These are phyloP conservation scores for Torymus aiolomorphi DNA, from an alignment of 2,888 invertebrate genomes.

Conservation along the genomic window DNA sequence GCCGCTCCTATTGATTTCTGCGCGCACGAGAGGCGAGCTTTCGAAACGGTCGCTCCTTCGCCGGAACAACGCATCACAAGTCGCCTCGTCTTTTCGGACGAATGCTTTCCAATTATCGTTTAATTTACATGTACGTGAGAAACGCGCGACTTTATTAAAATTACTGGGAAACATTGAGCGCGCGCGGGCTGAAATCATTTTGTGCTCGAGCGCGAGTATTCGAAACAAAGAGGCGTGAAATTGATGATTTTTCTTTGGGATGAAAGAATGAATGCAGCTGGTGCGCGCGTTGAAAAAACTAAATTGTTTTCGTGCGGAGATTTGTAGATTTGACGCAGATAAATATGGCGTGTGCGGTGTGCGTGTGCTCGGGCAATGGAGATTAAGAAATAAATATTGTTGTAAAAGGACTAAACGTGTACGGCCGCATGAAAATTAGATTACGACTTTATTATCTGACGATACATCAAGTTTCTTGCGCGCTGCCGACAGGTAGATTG, in stretches of 20 bases:
- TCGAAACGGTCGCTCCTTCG: no score
- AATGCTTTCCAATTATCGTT: conserved; percentile 12
- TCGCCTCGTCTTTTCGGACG: background rate
- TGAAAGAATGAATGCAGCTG: no score
- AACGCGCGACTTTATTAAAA: background rate
- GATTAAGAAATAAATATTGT: background rate
- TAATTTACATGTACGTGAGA: conserved; percentile 10
- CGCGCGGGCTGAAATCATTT: background rate
- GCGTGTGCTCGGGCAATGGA: no score
- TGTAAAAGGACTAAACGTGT: no score
- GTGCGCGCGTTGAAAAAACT: no score
- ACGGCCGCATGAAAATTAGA: background rate
- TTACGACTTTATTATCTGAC: conserved; percentile 7
- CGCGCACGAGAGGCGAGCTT: background rate
- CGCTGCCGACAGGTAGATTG: background rate
- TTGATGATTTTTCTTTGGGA: no score
- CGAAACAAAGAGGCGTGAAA: no score
- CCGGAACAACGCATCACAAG: background rate
- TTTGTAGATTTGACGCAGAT: no score
- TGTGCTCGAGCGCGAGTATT: no score
- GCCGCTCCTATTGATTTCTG: conserved; percentile 19
- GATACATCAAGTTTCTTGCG: background rate
- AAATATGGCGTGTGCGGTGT: no score
- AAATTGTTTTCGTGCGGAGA: no score
- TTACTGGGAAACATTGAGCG: background rate